Base-by-base conservation (phyloP, 2,888 invertebrate genomes). In the Pecten maximus region DNA sequence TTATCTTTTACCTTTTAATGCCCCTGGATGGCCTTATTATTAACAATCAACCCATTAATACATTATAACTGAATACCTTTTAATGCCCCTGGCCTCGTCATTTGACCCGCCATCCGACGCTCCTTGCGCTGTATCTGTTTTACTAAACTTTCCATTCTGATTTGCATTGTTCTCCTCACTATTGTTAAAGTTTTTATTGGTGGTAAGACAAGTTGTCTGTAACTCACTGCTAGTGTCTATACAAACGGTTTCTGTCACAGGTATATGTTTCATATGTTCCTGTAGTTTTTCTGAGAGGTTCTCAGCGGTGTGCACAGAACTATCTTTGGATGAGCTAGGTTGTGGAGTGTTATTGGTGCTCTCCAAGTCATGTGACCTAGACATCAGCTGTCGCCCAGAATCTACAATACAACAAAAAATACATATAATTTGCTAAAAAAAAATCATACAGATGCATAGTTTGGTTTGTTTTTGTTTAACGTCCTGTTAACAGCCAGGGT, bases 261-360 rank as follows among this genome's bases (percentile, higher is more conserved):
- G 74, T 74, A 74, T 74, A 35, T 74, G 74, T 74, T 74, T 74
- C 74, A 74, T 28, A 15, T 74, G 74, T 35, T 74, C 74, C 35
- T 74, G 74, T 74, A 74, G 35, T 28, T 74, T 74, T 74, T 74
- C 74, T 74, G 74, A 74, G 74, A 74, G 74, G 23, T 28, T 74
- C 74, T 74, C 74, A 74, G 74, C 28, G 74, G 35, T 35, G 28
- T 35, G 88, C 12, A 88, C 88, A 28, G 54, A 54, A 40, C 50
- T 87, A 23, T 88, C 88, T 88, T 90, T 88, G 88, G 90, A 90
- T 87, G 90, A 90, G 87, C 90, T 50, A 28, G 90, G 88, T 50
- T 90, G 90, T 90, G 88, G 88, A 50, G 88, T 44, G 87, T 74
- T 74, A 23, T 23, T 44, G 50, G 86, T 86, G 74, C 74, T 74